Base-by-base conservation (phyloP, 1,140 invertebrate species). In the Sminthurides bifidus region DNA sequence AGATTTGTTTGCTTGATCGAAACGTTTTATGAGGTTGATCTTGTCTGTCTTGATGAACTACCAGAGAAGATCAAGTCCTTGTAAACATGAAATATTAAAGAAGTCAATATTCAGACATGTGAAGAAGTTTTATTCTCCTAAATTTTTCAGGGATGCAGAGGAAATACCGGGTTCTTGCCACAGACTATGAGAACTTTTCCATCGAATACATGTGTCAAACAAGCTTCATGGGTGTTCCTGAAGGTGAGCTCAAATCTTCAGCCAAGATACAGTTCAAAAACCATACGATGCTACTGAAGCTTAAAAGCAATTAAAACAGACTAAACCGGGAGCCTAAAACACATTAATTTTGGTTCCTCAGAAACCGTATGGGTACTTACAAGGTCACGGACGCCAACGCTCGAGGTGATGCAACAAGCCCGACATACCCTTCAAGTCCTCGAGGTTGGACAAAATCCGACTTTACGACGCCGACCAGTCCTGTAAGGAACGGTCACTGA, bases 131-230 rank as follows among this genome's bases (percentile, higher is more conserved):
- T 44, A 17, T 14, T 19, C 24, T 12, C 48, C 29, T 40, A 8
- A 19, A 44, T 30, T 12, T 54, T 53, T 27, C 46, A 64, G 63
- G 63, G 63, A 58, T 54, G 37, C 61, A 65, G 59, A 61, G 58
- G 46, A 49, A 61, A 12, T 65, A 58, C 48, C 21, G 63, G 29
- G 63, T 65, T 14, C 43, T 65, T 29, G 63, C 63, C 14, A 65
- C 63, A 5, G 63, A 65, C 43, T 65, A 65, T 40, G 63, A 65
- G 23, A 65, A 65, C 40, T 65, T 65, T 35, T 58, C 63, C 14
- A 58, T 65, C 40, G 63, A 65, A 45, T 65, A 65, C 52, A 61
- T 65, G 59, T 65, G 63, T 54, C 26, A 50, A 12, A 37, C 52
- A 4, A 61, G 56, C 26, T 55, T 65, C 57, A 59, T 65, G 59